A percentile compares a stretch with the other conserved stretches of the same genome.
Conservation (phyloP, 2,888 invertebrate genomes). For the Xiphydria camelus region DNA sequence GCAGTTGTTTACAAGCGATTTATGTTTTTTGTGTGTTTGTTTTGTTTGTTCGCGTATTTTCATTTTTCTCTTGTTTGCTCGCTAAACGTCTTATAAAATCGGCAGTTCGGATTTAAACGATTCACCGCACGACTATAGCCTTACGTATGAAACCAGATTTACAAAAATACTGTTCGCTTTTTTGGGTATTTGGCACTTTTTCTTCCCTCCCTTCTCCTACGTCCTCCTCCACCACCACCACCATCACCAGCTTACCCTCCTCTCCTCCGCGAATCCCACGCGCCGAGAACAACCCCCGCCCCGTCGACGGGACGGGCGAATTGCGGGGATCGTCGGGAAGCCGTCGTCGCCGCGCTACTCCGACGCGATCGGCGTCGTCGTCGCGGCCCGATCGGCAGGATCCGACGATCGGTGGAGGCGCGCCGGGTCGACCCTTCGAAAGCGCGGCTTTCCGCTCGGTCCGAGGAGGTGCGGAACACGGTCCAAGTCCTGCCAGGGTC, state of each 20-base stretch:
- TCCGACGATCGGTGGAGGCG: constrained; percentile 7
- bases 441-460: constrained; percentile 29
- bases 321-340: neutral
- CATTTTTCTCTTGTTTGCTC: constrained; percentile 13
- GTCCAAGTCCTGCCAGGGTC: no score
- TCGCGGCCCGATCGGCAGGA: no score
- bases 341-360: neutral
- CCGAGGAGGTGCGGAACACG: neutral
- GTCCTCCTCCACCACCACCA: constrained; percentile 9
- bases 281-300: neutral
- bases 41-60: constrained; percentile 16
- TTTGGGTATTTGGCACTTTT: constrained; percentile 54
- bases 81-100: constrained; percentile 52
- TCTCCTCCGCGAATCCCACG: constrained; percentile 5
- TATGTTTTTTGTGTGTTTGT: constrained; percentile 28
- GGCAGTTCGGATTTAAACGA: constrained; percentile 49
- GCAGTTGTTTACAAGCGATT: constrained; percentile 45
- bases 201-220: constrained; percentile 28
- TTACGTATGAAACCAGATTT: constrained; percentile 57
- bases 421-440: no score
- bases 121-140: constrained; percentile 49
- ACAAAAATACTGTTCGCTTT: constrained; percentile 57
- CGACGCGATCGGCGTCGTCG: constrained; percentile 6
- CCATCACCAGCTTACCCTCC: neutral
- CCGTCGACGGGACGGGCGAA: neutral